Conservation (phyloP, 2,797 vertebrate genomes). For the Varecia variegata region DNA sequence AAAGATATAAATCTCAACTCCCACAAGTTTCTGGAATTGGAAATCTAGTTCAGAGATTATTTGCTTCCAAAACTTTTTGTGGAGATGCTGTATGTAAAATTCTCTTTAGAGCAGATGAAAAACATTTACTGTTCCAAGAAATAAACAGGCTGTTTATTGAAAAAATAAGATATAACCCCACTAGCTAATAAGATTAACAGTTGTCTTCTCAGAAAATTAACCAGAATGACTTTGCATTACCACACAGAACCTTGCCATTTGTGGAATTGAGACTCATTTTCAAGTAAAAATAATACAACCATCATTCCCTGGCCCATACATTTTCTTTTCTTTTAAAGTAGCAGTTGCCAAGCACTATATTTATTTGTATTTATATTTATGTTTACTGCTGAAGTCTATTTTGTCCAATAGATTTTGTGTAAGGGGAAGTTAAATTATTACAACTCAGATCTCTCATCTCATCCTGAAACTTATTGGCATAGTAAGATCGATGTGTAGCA, state of each 20-base stretch:
- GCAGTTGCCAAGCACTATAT: neutral
- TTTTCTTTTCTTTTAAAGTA: neutral
- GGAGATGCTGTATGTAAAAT: neutral
- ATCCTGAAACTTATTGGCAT: neutral
- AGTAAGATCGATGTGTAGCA: neutral
- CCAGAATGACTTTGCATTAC: neutral
- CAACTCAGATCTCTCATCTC: neutral
- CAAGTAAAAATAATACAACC: neutral
- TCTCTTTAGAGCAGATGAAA: conserved; percentile 24
- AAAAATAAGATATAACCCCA: neutral
- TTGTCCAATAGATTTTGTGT: neutral
- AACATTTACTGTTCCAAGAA: conserved; percentile 13
- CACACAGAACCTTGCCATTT: neutral
- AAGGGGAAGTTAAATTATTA: neutral
- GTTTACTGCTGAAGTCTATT: neutral
- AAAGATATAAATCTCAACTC: neutral
- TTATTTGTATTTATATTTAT: neutral
- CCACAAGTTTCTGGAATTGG: neutral
- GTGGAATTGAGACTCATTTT: neutral
- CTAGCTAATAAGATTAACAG: neutral
- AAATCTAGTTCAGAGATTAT: conserved; percentile 24
- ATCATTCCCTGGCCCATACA: neutral
- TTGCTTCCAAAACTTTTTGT: conserved; percentile 1
- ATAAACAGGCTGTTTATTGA: neutral
- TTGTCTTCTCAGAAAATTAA: neutral